phyloP scores from a whole-genome alignment of 1,140 invertebrate species.

The Philotrypesis tridentata region DNA sequence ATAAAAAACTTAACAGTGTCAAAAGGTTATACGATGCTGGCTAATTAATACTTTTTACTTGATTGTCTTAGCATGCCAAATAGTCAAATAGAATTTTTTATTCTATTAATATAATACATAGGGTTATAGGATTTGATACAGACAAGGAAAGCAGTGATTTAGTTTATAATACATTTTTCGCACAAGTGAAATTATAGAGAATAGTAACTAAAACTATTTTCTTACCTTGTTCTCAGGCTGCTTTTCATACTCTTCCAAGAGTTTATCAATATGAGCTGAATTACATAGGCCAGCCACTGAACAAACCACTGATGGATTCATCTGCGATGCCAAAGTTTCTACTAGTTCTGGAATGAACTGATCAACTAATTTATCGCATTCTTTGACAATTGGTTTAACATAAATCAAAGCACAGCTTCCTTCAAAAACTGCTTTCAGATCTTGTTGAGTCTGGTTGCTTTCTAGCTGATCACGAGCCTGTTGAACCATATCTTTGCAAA shows the following conservation, averaged over 20 bases:
- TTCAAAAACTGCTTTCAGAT: conserved; percentile 91
- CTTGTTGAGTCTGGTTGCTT: conserved; percentile 91
- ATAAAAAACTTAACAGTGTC: conserved; percentile 34
- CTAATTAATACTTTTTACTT: conserved; percentile 3
- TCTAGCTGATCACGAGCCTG: conserved; percentile 89
- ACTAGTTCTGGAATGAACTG: conserved; percentile 91
- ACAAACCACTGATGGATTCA: conserved; percentile 91
- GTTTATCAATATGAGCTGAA: conserved; percentile 80
- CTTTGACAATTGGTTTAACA: conserved; percentile 82
- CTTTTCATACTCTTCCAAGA: conserved; percentile 75
- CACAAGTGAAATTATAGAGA: too few relatives aligned
- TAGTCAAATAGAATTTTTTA: conserved; percentile 10
- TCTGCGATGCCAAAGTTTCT: conserved; percentile 88
- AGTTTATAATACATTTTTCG: too few relatives aligned
- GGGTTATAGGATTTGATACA: too few relatives aligned
- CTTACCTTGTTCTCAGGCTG: conserved; percentile 52
- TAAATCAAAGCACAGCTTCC: conserved; percentile 90
- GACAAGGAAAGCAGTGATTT: too few relatives aligned
- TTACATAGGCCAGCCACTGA: conserved; percentile 92
- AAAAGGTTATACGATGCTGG: conserved; percentile 34
- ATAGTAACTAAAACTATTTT: conserved; percentile 37
- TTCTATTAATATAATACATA: conserved; percentile 24
- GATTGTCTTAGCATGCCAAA: conserved; percentile 45
- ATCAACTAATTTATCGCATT: conserved; percentile 88
- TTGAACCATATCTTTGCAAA: conserved; percentile 91